Evolutionary conservation across 2,888 invertebrate genomes (phyloP).

Genomic region (Leptinotarsa haldemani): DNA sequence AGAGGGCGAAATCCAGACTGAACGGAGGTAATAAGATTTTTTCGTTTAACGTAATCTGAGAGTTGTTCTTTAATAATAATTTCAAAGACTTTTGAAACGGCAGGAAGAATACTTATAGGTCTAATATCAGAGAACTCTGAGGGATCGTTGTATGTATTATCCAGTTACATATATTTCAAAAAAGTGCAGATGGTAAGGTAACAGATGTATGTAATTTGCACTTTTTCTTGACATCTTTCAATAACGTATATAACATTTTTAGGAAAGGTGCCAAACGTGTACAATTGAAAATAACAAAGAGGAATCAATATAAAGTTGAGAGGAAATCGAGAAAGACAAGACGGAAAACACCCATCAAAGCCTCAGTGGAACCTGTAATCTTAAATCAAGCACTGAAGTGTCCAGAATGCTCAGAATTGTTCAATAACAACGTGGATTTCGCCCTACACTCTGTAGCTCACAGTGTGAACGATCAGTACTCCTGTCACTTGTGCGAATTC

Average conservation of each 20-base stretch:
- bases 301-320: neutral
- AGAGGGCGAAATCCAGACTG: too few relatives aligned
- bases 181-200: neutral
- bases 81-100: too few relatives aligned
- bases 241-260: constrained; percentile 3
- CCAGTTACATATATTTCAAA: too few relatives aligned
- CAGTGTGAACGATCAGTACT: constrained; percentile 49
- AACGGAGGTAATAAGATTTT: too few relatives aligned
- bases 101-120: too few relatives aligned
- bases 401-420: constrained; percentile 55
- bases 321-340: constrained; percentile 31
- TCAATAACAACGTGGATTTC: constrained; percentile 55
- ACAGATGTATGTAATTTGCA: neutral
- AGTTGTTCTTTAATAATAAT: too few relatives aligned
- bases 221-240: neutral
- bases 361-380: constrained; percentile 34
- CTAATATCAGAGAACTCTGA: too few relatives aligned
- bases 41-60: too few relatives aligned
- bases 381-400: constrained; percentile 59
- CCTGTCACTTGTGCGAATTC: constrained; percentile 59
- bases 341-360: constrained; percentile 28
- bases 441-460: constrained; percentile 57
- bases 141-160: too few relatives aligned
- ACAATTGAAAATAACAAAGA: neutral
- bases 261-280: neutral